phyloP scores from a whole-genome alignment of 2,797 vertebrate genomes.

The Trematomus bernacchii region DNA sequence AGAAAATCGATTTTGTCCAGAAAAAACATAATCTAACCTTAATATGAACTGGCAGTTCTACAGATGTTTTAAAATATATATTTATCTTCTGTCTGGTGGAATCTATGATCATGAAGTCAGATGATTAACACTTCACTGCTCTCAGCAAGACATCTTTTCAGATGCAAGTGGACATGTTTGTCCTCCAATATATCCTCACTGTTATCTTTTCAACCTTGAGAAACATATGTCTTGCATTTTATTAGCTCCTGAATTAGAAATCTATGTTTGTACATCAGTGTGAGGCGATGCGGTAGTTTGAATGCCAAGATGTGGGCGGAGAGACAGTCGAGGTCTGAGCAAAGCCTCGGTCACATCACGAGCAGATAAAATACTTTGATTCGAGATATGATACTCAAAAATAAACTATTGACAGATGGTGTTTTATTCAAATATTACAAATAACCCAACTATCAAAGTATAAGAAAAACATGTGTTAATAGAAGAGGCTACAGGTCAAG shows the following conservation, averaged over 20 bases:
- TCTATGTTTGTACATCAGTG: slow-evolving; percentile 31
- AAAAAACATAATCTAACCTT: background rate
- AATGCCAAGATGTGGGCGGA: slow-evolving; percentile 39
- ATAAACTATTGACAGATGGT: slow-evolving; percentile 4
- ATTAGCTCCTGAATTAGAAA: slow-evolving; percentile 1
- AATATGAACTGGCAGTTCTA: background rate
- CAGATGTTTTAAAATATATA: background rate
- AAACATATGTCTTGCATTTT: slow-evolving; percentile 11
- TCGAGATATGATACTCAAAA: background rate
- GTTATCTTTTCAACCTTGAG: background rate
- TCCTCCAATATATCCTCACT: background rate
- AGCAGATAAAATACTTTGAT: background rate
- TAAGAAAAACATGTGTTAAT: background rate
- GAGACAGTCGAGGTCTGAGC: slow-evolving; percentile 16
- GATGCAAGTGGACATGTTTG: background rate
- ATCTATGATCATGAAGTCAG: background rate
- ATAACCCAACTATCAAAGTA: background rate
- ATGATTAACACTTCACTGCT: background rate
- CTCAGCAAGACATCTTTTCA: background rate
- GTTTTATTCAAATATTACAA: background rate
- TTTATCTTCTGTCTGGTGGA: background rate
- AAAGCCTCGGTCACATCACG: background rate
- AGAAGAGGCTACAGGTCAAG: background rate
- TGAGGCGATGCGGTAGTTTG: slow-evolving; percentile 2
- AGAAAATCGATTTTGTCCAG: background rate